Base-by-base conservation (phyloP, 2,888 invertebrate species). In the Nephrotoma flavescens region DNA sequence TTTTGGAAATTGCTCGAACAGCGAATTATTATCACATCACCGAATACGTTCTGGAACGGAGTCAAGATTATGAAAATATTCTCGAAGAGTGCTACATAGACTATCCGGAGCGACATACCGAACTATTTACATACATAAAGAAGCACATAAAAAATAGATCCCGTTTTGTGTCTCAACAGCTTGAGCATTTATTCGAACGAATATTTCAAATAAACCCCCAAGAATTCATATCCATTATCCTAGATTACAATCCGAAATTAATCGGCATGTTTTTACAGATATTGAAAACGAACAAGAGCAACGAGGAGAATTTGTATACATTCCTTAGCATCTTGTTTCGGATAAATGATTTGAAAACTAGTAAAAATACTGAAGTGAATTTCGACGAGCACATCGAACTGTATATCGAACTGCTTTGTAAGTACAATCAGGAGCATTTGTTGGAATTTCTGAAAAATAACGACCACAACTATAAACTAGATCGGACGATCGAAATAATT, bases 1-100 rank as follows among this genome's bases (percentile, higher is more conserved):
- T 96, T 87, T 90, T 96, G 19, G 89, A 92, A 71, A 91, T 94
- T 89, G 95, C 96, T 0, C 92, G 94, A 88, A 92, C 93, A 71
- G 95, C 96, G 0, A 93, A 93, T 89, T 96, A 96, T 90, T 95
- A 93, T 89, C 93, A 94, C 88, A 95, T 96, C 0, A 94, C 95
- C 89, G 95, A 96, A 90, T 92, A 94, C 89, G 90, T 96, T 86
- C 94, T 96, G 89, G 94, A 95, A 90, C 92, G 92, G 88, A 90
- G 93, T 71, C 91, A 93, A 84, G 93, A 94, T 87, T 95, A 94
- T 89, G 93, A 93, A 42, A 84, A 84, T 84, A 84, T 84, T 42
- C 41, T 96, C 6, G 92, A 93, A 6, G 92, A 93, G 6, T 95
- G 95, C 90, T 96, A 95, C 90, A 91, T 96, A 84, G 92, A 93